These are phyloP conservation scores for Thripadectes ignobilis DNA, from an alignment of 2,797 vertebrate species.

Conservation along the genomic window DNA sequence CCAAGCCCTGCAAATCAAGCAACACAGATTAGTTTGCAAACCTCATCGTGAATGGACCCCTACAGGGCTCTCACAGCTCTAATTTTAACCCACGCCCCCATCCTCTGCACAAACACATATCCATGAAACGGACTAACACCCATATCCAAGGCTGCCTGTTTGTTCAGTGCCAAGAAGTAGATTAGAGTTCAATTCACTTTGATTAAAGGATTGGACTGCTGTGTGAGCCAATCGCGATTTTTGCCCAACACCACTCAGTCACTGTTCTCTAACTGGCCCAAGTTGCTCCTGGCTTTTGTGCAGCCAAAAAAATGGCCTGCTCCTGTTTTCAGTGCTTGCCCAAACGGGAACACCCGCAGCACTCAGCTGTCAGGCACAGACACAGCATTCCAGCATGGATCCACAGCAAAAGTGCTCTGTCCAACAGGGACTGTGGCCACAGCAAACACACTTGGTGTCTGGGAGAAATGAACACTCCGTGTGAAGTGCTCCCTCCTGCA, in stretches of 20 bases:
- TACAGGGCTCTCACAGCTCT: background rate
- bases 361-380: fast-evolving
- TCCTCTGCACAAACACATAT: background rate
- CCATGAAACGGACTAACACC: background rate
- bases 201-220: conserved; percentile 34
- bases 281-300: background rate
- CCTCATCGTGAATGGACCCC: conserved; percentile 1
- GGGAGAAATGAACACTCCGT: background rate
- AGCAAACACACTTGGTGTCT: background rate
- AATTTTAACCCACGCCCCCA: background rate
- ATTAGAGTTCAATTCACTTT: conserved; percentile 47
- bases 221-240: conserved; percentile 21
- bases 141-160: background rate
- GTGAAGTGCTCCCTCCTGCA: background rate
- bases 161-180: conserved; percentile 22
- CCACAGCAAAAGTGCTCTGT: background rate
- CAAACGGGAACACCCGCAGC: fast-evolving
- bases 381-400: background rate
- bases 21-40: conserved; percentile 16
- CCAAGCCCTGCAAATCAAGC: conserved; percentile 22
- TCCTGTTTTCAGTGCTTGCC: background rate
- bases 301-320: background rate
- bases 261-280: background rate
- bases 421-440: background rate
- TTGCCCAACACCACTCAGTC: conserved; percentile 7